Evolutionary conservation across 2,113 vertebrate species (phyloP).

Genomic region (Platysternon megacephalum): DNA sequence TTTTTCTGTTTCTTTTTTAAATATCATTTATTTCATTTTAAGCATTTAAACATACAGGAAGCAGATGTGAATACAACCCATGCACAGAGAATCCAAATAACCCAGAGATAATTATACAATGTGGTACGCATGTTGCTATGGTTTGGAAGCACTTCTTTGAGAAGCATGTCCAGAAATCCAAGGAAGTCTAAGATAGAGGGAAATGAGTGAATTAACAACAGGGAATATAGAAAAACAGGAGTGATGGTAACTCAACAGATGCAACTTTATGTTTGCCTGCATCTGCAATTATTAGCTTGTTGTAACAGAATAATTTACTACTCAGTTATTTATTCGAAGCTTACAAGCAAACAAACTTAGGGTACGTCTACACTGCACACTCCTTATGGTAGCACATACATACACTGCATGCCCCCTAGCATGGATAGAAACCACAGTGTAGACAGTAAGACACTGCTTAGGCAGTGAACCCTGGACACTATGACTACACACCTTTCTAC

Average conservation of each 20-base stretch:
- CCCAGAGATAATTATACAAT: not conserved
- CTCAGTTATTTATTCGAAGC: not conserved
- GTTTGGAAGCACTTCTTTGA: not conserved
- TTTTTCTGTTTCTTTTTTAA: not conserved
- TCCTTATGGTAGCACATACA: not conserved
- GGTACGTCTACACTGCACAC: not conserved
- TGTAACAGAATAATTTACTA: conserved; percentile 5
- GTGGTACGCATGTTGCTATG: not conserved
- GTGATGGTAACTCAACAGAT: not conserved
- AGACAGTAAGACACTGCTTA: not conserved
- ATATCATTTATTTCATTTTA: not conserved
- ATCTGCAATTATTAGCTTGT: not conserved
- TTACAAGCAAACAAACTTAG: conserved; percentile 12
- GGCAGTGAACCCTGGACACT: too few relatives aligned
- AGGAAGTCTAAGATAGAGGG: not conserved
- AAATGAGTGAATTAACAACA: not conserved
- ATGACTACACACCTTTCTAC: too few relatives aligned
- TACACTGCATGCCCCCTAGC: not conserved
- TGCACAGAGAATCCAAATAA: not conserved
- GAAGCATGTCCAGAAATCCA: not conserved
- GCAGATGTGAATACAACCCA: not conserved
- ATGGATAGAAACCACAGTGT: not conserved
- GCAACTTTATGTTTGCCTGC: not conserved
- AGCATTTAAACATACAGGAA: not conserved
- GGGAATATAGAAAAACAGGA: not conserved